A percentile compares a stretch with the other conserved stretches of the same genome.
phyloP scores from a whole-genome alignment of 2,113 vertebrate species.

The Hepsetus odoe region DNA sequence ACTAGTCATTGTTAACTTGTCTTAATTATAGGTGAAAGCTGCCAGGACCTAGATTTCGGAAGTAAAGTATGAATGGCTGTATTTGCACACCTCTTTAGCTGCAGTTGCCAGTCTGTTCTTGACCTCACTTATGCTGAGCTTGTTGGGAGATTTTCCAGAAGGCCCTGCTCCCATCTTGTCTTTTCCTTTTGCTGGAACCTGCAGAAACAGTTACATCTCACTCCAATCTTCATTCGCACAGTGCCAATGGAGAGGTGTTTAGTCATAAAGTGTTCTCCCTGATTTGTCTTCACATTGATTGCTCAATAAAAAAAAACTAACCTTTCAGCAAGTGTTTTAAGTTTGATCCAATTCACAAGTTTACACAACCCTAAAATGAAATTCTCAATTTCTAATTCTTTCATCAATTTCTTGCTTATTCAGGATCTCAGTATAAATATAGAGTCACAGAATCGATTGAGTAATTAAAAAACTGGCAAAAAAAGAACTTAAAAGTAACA shows the following conservation, averaged over 20 bases:
- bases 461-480: conserved; percentile 11
- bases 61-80: background rate
- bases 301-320: no score
- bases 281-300: no score
- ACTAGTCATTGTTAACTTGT: conserved; percentile 6
- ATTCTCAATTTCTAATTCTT: background rate
- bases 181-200: conserved; percentile 68
- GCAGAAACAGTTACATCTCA: conserved; percentile 13
- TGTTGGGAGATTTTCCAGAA: conserved; percentile 63
- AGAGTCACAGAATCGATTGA: background rate
- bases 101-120: conserved; percentile 73
- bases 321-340: background rate
- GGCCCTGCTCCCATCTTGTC: conserved; percentile 68
- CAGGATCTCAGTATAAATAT: no score
- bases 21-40: conserved; percentile 33
- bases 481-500: background rate
- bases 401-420: no score
- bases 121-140: conserved; percentile 66
- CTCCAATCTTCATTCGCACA: conserved; percentile 5
- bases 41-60: background rate
- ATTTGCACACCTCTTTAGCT: conserved; percentile 70
- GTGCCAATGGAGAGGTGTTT: no score
- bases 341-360: background rate
- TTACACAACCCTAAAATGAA: background rate
- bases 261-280: no score